Base-by-base conservation (phyloP, 2,888 invertebrate genomes). In the Diploptera punctata region DNA sequence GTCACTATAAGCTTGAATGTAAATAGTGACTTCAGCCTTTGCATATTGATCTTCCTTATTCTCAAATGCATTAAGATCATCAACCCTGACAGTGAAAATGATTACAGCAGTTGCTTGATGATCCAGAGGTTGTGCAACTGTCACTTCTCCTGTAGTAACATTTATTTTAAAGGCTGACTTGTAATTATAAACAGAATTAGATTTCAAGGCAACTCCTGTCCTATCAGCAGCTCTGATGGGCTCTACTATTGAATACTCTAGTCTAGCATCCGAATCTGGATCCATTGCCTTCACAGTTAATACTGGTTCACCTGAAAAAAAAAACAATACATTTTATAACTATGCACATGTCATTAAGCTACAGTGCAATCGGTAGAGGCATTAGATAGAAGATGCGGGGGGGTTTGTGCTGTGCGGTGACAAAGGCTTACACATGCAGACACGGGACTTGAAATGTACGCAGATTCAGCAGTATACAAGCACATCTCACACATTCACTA, bases 1-100 rank as follows among this genome's bases (percentile, higher is more conserved):
- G 77, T 93, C 91, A 75, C 90, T 89, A 79, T 90, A 91, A 0
- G 93, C 92, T 80, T 93, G 92, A 31, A 94, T 88, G 79, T 93
- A 93, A 49, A 93, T 85, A 0, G 93, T 92, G 5, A 93, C 90
- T 78, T 93, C 93, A 0, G 88, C 88, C 68, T 85, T 82, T 65
- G 88, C 90, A 54, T 87, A 85, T 80, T 93, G 93, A 1, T 84
- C 83, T 1, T 90, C 75, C 61, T 75, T 72, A 19, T 74, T 75
- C 24, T 76, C 89, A 67, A 86, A 87, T 0, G 92, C 94, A 78
- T 93, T 92, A 2, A 88, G 75, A 81, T 94, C 94, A 21, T 83
- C 83, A 0, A 90, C 94, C 81, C 89, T 87, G 0, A 93, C 86
- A 0, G 89, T 90, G n/a, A 94, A 81, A 75, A 91, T 91, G 0